A percentile compares a stretch with the other conserved stretches of the same genome.
These are phyloP conservation scores for Tenualosa thibaudeaui DNA, from an alignment of 2,797 vertebrate genomes.

Conservation along the genomic window DNA sequence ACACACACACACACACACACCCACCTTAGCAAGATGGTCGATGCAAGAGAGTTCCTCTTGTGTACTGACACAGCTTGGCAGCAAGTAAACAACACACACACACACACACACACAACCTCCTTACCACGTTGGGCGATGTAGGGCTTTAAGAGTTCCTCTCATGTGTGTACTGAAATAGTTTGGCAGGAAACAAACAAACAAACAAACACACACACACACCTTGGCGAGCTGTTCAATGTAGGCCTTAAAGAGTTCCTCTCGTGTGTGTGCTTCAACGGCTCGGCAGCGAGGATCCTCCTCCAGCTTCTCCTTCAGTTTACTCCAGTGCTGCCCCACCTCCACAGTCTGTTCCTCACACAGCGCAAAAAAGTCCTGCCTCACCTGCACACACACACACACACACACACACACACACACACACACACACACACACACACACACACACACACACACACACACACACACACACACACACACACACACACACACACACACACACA, in stretches of 20 bases:
- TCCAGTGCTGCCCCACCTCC: slow-evolving; percentile 67
- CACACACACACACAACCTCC: too few species aligned
- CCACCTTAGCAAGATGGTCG: too few species aligned
- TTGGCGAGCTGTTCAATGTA: slow-evolving; percentile 95
- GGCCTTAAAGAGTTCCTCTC: slow-evolving; percentile 95
- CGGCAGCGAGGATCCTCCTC: slow-evolving; percentile 97
- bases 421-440: slow-evolving; percentile 10
- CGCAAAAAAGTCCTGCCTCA: neutral
- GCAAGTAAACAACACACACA: too few species aligned
- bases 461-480: slow-evolving; percentile 14
- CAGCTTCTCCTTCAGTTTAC: slow-evolving; percentile 94
- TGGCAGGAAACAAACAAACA: too few species aligned
- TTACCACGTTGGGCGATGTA: too few species aligned
- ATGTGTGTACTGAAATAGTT: too few species aligned
- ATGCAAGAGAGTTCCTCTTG: too few species aligned
- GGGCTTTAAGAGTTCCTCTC: too few species aligned
- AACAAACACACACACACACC: slow-evolving; percentile 67
- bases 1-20: too few species aligned
- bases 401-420: slow-evolving; percentile 7
- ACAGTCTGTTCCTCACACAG: neutral
- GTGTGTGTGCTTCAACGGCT: slow-evolving; percentile 91
- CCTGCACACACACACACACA: slow-evolving; percentile 1
- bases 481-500: slow-evolving; percentile 3
- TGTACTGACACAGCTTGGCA: too few species aligned
- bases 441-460: neutral